Percentiles rank a stretch among this genome's conserved stretches.
Conservation (phyloP, 1,140 invertebrate species). For the Papilio dardanus region DNA sequence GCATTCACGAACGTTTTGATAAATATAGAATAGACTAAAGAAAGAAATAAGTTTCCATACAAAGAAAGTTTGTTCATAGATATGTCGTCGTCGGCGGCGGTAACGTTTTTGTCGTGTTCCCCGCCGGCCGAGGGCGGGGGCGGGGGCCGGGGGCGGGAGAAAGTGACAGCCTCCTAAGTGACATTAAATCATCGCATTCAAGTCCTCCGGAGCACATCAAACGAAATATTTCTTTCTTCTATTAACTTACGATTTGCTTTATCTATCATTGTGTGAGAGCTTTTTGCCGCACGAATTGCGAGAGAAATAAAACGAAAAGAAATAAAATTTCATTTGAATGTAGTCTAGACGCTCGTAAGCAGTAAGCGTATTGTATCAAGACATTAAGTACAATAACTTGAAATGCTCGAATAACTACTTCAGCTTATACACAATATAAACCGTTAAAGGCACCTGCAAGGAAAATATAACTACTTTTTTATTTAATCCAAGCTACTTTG, state of each 20-base stretch:
- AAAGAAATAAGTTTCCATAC: conserved; percentile 4
- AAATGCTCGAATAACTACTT: too few species aligned
- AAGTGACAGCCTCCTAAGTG: conserved; percentile 24
- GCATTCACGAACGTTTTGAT: neutral
- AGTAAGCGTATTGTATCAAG: neutral
- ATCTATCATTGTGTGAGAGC: conserved; percentile 5
- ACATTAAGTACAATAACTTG: neutral
- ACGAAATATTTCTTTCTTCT: conserved; percentile 29
- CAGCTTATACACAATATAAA: too few species aligned
- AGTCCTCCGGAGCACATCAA: conserved; percentile 22
- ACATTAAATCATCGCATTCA: conserved; percentile 30
- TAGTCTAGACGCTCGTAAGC: neutral
- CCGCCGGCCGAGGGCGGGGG: neutral
- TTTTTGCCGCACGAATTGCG: neutral
- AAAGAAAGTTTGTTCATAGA: conserved; percentile 18
- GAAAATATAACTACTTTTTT: neutral
- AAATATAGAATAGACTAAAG: neutral
- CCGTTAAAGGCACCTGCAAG: too few species aligned
- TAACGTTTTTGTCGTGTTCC: conserved; percentile 13
- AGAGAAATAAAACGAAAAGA: conserved; percentile 1
- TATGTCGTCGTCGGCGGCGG: neutral
- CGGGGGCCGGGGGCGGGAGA: neutral
- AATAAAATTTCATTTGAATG: neutral
- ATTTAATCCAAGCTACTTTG: neutral
- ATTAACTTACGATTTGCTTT: conserved; percentile 22